These are phyloP conservation scores for Mylabris phalerata DNA, from an alignment of 1,140 invertebrate species.

Conservation along the genomic window DNA sequence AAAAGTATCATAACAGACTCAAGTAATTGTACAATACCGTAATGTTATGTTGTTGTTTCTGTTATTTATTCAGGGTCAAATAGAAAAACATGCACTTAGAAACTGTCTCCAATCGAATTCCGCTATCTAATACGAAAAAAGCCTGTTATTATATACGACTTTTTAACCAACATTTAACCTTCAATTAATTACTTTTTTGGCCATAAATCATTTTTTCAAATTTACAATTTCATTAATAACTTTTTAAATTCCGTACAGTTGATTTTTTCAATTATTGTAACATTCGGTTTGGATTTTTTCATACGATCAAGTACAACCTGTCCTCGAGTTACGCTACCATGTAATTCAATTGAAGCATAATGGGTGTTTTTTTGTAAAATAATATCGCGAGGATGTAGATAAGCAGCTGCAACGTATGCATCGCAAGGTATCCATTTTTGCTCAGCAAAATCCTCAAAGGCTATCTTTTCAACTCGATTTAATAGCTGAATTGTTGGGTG, in stretches of 20 bases:
- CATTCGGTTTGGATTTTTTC: slow-evolving; percentile 46
- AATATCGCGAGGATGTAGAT: slow-evolving; percentile 43
- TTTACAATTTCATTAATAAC: no score
- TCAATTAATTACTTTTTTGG: no score
- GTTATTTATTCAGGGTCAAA: no score
- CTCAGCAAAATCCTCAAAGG: slow-evolving; percentile 34
- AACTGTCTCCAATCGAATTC: no score
- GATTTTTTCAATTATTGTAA: slow-evolving; percentile 47
- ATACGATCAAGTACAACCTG: slow-evolving; percentile 55
- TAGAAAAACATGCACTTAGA: no score
- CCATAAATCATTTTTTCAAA: no score
- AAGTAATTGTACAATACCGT: no score
- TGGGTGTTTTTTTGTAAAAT: slow-evolving; percentile 36
- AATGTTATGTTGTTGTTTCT: no score
- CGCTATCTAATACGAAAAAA: no score
- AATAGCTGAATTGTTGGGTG: slow-evolving; percentile 46
- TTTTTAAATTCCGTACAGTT: slow-evolving; percentile 24
- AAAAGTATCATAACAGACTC: no score
- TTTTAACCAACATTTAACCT: no score
- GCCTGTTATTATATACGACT: no score
- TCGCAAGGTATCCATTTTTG: slow-evolving; percentile 50
- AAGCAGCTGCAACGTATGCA: slow-evolving; percentile 47
- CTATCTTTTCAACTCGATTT: slow-evolving; percentile 47
- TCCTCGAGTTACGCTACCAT: slow-evolving; percentile 50
- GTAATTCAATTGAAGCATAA: slow-evolving; percentile 51